A percentile compares a stretch with the other conserved stretches of the same genome.
Conservation (phyloP, 2,888 invertebrate species). For the Girardia tigrina region DNA sequence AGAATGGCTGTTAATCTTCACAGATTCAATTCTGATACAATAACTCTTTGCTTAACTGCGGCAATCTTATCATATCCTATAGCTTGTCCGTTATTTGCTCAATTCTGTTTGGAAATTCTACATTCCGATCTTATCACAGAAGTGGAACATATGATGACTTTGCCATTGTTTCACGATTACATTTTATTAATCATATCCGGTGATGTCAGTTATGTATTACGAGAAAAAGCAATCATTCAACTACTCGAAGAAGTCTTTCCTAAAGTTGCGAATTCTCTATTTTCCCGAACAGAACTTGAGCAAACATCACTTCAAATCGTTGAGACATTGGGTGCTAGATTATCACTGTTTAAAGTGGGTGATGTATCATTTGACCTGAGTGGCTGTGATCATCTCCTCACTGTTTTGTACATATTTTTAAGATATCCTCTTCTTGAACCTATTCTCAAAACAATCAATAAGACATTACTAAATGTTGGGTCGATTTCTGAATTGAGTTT, state of each 20-base stretch:
- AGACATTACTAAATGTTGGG: background rate
- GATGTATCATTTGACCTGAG: background rate
- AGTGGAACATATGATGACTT: conserved; percentile 11
- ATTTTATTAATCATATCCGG: conserved; percentile 13
- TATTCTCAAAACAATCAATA: background rate
- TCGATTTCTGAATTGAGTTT: background rate
- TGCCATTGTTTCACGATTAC: conserved; percentile 8
- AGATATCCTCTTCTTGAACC: conserved; percentile 17
- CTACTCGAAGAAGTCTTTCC: conserved; percentile 23
- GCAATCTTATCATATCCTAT: background rate
- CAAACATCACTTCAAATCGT: background rate
- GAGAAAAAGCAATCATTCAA: conserved; percentile 3
- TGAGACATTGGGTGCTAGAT: background rate
- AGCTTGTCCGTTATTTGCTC: conserved; percentile 6
- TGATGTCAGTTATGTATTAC: background rate
- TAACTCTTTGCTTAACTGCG: background rate
- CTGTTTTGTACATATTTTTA: conserved; percentile 1
- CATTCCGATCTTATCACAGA: conserved; percentile 9
- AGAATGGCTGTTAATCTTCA: conserved; percentile 11
- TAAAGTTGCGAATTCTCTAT: background rate
- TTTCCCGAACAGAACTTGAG: background rate
- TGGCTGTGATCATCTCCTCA: background rate
- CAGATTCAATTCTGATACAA: conserved; percentile 2
- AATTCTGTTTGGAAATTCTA: conserved; percentile 20
- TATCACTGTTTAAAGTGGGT: background rate